A percentile compares a stretch with the other conserved stretches of the same genome.
These are phyloP conservation scores for Pantherophis guttatus DNA, from an alignment of 2,113 vertebrate species.

Conservation along the genomic window DNA sequence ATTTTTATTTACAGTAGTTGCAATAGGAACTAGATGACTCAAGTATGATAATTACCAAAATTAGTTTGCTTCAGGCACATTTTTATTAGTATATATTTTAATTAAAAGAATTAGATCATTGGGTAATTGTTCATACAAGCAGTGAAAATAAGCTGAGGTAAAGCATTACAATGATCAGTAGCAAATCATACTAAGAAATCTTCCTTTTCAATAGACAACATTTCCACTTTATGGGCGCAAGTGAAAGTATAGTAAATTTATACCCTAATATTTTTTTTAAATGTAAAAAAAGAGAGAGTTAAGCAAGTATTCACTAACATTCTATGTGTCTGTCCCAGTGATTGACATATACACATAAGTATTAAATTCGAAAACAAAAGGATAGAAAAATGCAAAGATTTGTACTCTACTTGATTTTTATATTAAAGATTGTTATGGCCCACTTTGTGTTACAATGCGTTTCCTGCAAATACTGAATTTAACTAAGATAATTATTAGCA, in stretches of 20 bases:
- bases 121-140: background rate
- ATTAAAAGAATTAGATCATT: slow-evolving; percentile 11
- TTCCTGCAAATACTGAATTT: background rate
- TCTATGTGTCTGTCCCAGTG: background rate
- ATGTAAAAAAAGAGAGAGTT: background rate
- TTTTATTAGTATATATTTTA: background rate
- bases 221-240: background rate
- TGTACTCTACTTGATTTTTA: background rate
- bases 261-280: background rate
- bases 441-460: background rate
- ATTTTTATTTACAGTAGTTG: background rate
- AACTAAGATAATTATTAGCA: background rate
- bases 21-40: background rate
- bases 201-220: background rate
- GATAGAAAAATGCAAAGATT: background rate
- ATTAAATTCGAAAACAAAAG: background rate
- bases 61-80: background rate
- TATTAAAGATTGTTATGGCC: background rate
- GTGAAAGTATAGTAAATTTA: background rate
- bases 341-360: background rate
- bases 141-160: slow-evolving; percentile 6
- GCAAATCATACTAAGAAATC: background rate
- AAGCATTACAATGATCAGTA: background rate
- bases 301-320: background rate
- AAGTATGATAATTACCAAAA: background rate